Percentiles rank a stretch among this genome's conserved stretches.
Conservation (phyloP, 2,113 vertebrate genomes). For the Calidris pugnax region DNA sequence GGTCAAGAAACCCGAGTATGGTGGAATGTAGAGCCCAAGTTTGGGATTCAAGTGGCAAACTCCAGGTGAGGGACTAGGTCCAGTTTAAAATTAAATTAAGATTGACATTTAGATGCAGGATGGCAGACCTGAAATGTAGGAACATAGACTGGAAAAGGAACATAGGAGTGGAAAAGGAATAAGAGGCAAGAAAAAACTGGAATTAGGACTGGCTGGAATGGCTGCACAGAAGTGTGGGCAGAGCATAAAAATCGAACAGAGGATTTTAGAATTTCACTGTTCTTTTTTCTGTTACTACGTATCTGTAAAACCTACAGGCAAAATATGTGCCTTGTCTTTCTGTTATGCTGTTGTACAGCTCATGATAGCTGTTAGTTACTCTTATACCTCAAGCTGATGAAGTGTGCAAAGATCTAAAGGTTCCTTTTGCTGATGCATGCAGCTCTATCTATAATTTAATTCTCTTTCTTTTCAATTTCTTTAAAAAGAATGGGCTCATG, state of each 20-base stretch:
- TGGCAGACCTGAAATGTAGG: not conserved
- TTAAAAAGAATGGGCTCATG: not conserved
- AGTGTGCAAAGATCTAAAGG: not conserved
- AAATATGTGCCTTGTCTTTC: conserved; percentile 4
- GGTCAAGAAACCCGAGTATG: not conserved
- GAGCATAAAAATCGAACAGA: not conserved
- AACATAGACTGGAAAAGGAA: not conserved
- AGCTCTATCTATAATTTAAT: not conserved
- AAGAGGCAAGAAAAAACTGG: not conserved
- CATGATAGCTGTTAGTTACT: not conserved
- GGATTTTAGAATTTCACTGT: not conserved
- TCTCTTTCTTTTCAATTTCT: not conserved
- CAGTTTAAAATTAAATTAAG: not conserved
- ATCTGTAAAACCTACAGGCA: not conserved
- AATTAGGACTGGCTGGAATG: not conserved
- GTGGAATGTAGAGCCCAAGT: not conserved
- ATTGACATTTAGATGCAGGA: not conserved
- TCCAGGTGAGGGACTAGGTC: not conserved
- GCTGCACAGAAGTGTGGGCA: not conserved
- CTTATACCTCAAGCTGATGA: conserved; percentile 2
- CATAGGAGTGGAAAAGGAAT: not conserved
- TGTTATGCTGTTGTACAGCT: not conserved
- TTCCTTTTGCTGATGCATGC: not conserved
- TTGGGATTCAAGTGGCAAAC: not conserved
- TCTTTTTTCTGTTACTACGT: not conserved